Evolutionary conservation across 2,113 vertebrate genomes (phyloP), one percentile per base, ranked within the genome.

Genomic region (Peucedramus taeniatus): DNA sequence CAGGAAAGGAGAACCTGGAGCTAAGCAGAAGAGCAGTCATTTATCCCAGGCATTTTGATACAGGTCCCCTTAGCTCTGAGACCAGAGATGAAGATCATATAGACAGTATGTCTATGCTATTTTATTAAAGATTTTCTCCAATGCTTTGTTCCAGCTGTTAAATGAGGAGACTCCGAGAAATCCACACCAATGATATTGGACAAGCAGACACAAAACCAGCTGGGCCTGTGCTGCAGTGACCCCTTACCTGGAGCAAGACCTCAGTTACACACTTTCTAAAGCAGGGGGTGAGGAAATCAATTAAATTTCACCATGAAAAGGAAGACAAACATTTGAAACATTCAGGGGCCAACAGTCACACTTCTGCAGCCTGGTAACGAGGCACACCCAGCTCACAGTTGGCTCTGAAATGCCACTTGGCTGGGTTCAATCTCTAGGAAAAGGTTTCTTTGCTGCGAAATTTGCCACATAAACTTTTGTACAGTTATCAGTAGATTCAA

Each of bases 241-340:
- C 35, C 6, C 1, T 68, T 45, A 33, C 1, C 1, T 61, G 21
- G 14, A 56, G 45, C 40, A 35, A 71, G 56, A 44, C 4, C 19
- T 35, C 23, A 49, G 11, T 44, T 31, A 26, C 24, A 28, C 14
- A 72, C 6, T 20, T 31, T 39, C 10, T 44, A 33, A 81, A 68
- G n/a, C 3, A 22, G 27, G 10, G 6, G 3, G 11, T n/a, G 11
- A 2, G 0, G 4, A 35, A 37, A 23, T 31, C 33, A 76, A 35
- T 64, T 18, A 45, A 33, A 79, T 65, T 61, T 70, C 30, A 11
- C 22, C 15, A 39, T 6, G 35, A 33, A 42, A 80, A 57, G n/a
- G 4, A 13, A 66, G 16, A 33, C 7, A 84, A 65, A 78, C 22
- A 15, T 50, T 11, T 56, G 20, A 65, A 87, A 86, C 51, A 27